These are phyloP conservation scores for Aphidius colemani DNA, from an alignment of 2,888 invertebrate species.

Conservation along the genomic window DNA sequence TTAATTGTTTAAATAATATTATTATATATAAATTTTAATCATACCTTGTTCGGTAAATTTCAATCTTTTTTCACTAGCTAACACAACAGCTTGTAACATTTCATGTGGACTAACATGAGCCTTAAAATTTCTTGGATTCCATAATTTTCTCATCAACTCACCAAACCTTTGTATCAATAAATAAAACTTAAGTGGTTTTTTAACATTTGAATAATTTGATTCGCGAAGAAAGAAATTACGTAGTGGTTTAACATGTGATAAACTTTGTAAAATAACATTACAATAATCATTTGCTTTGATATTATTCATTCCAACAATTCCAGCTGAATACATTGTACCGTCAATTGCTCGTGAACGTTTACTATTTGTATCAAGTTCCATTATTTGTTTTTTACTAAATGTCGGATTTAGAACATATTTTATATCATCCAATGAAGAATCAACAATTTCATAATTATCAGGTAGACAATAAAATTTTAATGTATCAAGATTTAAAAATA, in stretches of 20 bases:
- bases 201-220: conserved; percentile 86
- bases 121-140: conserved; percentile 99
- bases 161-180: conserved; percentile 92
- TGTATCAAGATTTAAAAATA: conserved; percentile 94
- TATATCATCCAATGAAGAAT: conserved; percentile 96
- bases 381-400: conserved; percentile 83
- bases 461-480: conserved; percentile 85
- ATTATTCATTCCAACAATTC: conserved; percentile 97
- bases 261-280: conserved; percentile 94
- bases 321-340: conserved; percentile 94
- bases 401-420: conserved; percentile 98
- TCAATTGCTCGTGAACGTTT: conserved; percentile 95
- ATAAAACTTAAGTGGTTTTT: conserved; percentile 91
- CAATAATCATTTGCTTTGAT: conserved; percentile 99
- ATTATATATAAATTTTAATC: background rate
- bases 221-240: conserved; percentile 94
- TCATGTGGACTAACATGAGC: conserved; percentile 99
- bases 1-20: background rate
- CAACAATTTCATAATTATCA: conserved; percentile 99
- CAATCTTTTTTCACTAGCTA: conserved; percentile 95
- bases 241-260: conserved; percentile 93
- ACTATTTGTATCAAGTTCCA: conserved; percentile 76
- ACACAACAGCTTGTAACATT: conserved; percentile 97
- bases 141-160: conserved; percentile 93
- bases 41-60: conserved; percentile 97